Conservation (phyloP, 2,888 invertebrate species). For the Amiota minor region DNA sequence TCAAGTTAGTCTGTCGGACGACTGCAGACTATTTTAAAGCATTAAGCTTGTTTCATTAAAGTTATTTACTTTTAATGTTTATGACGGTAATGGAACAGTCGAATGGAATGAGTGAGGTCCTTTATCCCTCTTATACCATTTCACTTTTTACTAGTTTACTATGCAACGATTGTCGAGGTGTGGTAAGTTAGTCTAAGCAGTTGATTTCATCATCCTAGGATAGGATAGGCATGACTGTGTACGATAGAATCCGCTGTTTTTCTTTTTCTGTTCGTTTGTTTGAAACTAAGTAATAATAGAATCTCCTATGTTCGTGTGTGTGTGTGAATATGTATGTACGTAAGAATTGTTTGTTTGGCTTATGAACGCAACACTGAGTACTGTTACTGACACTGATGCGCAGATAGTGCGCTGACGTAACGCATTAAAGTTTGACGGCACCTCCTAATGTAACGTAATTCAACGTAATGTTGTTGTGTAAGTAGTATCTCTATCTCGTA, state of each 20-base stretch:
- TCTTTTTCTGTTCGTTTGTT: not conserved
- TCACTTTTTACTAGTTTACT: not conserved
- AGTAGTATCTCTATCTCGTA: not conserved
- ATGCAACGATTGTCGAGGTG: too few species aligned
- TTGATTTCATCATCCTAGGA: not conserved
- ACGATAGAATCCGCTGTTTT: not conserved
- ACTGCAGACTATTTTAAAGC: conserved; percentile 31
- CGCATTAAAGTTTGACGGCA: conserved; percentile 65
- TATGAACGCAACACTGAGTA: not conserved
- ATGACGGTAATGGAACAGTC: conserved; percentile 32
- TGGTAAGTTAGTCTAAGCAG: not conserved
- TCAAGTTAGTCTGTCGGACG: not conserved
- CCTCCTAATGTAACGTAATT: conserved; percentile 50
- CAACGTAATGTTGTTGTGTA: not conserved
- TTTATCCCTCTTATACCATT: not conserved
- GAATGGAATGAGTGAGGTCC: not conserved
- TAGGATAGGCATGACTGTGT: not conserved
- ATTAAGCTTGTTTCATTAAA: conserved; percentile 46
- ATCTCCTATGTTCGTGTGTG: not conserved
- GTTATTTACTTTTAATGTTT: conserved; percentile 58
- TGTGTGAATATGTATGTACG: conserved; percentile 32
- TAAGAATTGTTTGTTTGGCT: not conserved
- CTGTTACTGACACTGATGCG: conserved; percentile 34
- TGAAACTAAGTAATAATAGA: too few species aligned
- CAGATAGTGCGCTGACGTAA: conserved; percentile 62